Conservation (phyloP, 2,888 invertebrate genomes). For the Hymenopus coronatus region DNA sequence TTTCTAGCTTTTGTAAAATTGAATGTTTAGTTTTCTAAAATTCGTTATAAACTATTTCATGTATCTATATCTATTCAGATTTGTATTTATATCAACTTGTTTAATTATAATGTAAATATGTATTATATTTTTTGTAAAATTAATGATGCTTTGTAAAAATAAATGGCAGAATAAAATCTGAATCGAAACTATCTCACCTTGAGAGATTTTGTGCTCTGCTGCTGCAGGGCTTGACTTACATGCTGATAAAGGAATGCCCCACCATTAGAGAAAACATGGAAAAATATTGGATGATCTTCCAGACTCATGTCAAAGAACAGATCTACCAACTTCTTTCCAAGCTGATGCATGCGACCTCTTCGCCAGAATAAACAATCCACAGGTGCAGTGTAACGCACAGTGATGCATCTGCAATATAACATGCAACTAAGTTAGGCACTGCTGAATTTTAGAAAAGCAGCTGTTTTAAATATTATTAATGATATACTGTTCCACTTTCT, state of each 20-base stretch:
- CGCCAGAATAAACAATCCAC: constrained; percentile 64
- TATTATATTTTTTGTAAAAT: too few species aligned
- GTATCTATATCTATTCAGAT: too few species aligned
- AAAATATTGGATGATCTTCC: constrained; percentile 67
- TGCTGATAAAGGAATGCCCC: constrained; percentile 69
- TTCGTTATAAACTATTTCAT: too few species aligned
- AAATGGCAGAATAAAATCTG: neutral
- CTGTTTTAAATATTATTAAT: too few species aligned
- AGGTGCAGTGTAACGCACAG: constrained; percentile 68
- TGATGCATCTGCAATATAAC: constrained; percentile 57
- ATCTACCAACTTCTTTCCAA: constrained; percentile 63
- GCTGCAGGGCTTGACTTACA: constrained; percentile 59
- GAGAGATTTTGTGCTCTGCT: constrained; percentile 50
- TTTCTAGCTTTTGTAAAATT: too few species aligned
- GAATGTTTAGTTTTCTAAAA: too few species aligned
- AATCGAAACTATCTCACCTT: constrained; percentile 43
- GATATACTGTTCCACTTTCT: too few species aligned
- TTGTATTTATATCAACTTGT: too few species aligned
- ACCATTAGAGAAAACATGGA: constrained; percentile 76
- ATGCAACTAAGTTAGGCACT: neutral
- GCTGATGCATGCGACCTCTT: constrained; percentile 56
- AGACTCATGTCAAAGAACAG: constrained; percentile 64
- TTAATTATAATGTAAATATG: neutral
- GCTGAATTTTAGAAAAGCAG: too few species aligned
- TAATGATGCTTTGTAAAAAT: neutral